These are phyloP conservation scores for Melospiza melodia DNA, from an alignment of 2,113 vertebrate genomes.

Conservation along the genomic window DNA sequence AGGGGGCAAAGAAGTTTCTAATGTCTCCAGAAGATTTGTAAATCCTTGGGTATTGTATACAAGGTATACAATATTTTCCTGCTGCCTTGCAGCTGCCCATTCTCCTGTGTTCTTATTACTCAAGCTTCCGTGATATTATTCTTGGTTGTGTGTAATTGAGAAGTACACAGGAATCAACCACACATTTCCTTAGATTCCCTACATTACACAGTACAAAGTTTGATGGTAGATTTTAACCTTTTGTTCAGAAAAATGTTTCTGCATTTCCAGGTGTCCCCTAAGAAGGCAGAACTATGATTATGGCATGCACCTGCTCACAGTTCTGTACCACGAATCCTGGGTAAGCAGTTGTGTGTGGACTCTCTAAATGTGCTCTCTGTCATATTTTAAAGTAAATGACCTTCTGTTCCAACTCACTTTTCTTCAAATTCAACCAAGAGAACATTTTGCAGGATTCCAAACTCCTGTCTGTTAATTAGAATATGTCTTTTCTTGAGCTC, in stretches of 20 bases:
- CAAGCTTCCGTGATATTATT: background rate
- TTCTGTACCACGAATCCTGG: conserved; percentile 97
- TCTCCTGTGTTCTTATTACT: background rate
- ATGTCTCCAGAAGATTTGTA: background rate
- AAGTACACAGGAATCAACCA: background rate
- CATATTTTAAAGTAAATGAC: background rate
- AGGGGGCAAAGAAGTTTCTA: background rate
- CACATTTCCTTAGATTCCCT: background rate
- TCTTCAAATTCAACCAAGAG: background rate
- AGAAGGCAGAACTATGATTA: conserved; percentile 93
- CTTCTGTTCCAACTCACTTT: background rate
- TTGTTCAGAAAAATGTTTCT: background rate
- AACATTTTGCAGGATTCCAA: background rate
- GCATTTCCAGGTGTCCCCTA: conserved; percentile 85
- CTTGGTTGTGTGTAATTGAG: background rate
- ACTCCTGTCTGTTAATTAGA: background rate
- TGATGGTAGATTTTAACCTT: background rate
- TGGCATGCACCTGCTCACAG: conserved; percentile 91
- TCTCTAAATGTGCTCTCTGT: background rate
- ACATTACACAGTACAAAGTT: background rate
- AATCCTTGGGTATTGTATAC: background rate
- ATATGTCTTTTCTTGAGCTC: background rate
- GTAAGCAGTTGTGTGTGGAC: conserved; percentile 73
- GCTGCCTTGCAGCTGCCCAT: background rate
- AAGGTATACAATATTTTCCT: background rate